Percentiles rank a stretch among this genome's conserved stretches.
Evolutionary conservation across 2,888 invertebrate species (phyloP).

Genomic region (Oegoconia quadripuncta): DNA sequence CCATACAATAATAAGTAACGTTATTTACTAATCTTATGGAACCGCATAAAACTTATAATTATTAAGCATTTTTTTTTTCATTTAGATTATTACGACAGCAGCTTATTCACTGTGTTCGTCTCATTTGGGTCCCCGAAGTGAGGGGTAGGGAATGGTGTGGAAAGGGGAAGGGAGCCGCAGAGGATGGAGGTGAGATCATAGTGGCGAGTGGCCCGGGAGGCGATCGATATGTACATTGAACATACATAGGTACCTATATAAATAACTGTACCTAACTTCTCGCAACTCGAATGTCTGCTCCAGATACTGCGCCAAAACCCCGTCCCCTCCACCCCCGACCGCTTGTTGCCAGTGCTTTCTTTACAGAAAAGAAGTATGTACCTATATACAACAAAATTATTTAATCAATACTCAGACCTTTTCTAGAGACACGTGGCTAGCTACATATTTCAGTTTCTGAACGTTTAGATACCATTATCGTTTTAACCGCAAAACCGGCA

Average conservation of each 20-base stretch:
- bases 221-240: slow-evolving; percentile 79
- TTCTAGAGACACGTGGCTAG: not conserved
- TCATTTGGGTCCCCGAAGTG: slow-evolving; percentile 62
- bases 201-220: slow-evolving; percentile 77
- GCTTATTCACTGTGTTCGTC: too few species aligned
- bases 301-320: slow-evolving; percentile 76
- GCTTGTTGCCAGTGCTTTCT: slow-evolving; percentile 6
- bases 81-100: too few species aligned
- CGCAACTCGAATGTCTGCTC: slow-evolving; percentile 76
- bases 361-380: slow-evolving; percentile 1
- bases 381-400: not conserved
- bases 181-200: slow-evolving; percentile 79
- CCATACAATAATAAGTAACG: too few species aligned
- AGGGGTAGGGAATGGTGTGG: slow-evolving; percentile 43
- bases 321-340: slow-evolving; percentile 46
- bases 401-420: slow-evolving; percentile 1
- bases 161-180: slow-evolving; percentile 53
- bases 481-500: not conserved
- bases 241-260: slow-evolving; percentile 75
- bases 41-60: too few species aligned
- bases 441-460: too few species aligned
- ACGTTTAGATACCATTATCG: too few species aligned
- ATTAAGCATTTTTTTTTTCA: too few species aligned
- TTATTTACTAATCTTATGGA: too few species aligned
- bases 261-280: slow-evolving; percentile 75